These are phyloP conservation scores for Melanotaenia pygmaea DNA, from an alignment of 2,797 vertebrate genomes.

Conservation along the genomic window DNA sequence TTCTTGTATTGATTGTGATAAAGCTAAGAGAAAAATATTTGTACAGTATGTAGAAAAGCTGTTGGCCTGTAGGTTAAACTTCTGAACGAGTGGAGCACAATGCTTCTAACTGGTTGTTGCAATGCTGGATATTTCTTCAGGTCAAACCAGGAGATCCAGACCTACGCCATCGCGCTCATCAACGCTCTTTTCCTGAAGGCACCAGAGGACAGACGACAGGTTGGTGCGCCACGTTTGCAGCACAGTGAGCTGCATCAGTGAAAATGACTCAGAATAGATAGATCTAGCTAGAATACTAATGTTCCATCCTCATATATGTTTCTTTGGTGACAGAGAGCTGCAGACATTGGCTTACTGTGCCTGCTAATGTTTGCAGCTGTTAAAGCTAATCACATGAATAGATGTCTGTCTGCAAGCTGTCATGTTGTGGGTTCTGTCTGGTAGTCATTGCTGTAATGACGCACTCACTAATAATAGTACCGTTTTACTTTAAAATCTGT, in stretches of 20 bases:
- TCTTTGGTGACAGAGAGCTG: conserved; percentile 20
- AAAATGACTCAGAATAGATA: conserved; percentile 18
- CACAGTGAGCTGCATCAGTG: conserved; percentile 1
- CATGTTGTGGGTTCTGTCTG: conserved; percentile 50
- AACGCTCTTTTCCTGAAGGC: conserved; percentile 98
- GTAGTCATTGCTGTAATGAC: conserved; percentile 42
- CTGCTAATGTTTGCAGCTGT: conserved; percentile 33
- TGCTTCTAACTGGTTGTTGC: conserved; percentile 83
- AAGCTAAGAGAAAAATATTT: not conserved
- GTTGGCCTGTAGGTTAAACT: conserved; percentile 20
- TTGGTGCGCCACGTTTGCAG: conserved; percentile 69
- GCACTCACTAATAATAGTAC: conserved; percentile 35
- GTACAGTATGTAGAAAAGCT: not conserved
- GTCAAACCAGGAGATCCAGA: conserved; percentile 99
- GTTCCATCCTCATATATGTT: conserved; percentile 26
- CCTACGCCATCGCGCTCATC: conserved; percentile 97
- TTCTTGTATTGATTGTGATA: not conserved
- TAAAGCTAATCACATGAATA: conserved; percentile 34
- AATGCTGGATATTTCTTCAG: conserved; percentile 79
- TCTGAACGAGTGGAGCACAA: conserved; percentile 58
- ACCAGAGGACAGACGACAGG: conserved; percentile 97
- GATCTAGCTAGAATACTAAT: conserved; percentile 36
- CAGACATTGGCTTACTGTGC: conserved; percentile 26
- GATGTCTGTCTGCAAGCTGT: conserved; percentile 66
- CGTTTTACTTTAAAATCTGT: conserved; percentile 43